Evolutionary conservation across 2,113 vertebrate species (phyloP).

Genomic region (Zeus faber): DNA sequence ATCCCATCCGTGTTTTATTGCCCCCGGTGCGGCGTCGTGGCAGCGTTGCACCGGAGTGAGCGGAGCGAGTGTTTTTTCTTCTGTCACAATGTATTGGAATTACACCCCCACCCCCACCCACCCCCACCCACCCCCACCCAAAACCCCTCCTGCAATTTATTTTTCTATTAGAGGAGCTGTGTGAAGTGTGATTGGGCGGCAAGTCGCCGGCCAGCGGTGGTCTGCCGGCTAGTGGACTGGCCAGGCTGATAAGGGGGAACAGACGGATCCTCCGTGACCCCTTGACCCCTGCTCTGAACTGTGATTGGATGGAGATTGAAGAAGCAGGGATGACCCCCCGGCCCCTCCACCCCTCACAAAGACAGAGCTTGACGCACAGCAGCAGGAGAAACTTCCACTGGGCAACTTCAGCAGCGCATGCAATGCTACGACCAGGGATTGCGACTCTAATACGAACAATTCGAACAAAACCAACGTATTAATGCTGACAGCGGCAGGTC

Average conservation of each 20-base stretch:
- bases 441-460: too few relatives aligned
- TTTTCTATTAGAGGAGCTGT: constrained; percentile 45
- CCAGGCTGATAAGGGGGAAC: constrained; percentile 38
- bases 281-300: neutral
- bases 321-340: constrained; percentile 13
- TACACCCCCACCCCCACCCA: constrained; percentile 11
- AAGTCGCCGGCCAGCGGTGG: constrained; percentile 4
- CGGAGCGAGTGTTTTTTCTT: constrained; percentile 2
- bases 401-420: neutral
- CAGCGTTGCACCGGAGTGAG: constrained; percentile 35
- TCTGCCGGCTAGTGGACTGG: constrained; percentile 23
- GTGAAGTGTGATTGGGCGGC: constrained; percentile 42
- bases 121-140: too few relatives aligned
- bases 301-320: constrained; percentile 29
- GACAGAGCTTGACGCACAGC: neutral
- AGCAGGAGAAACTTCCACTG: neutral
- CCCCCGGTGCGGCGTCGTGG: constrained; percentile 23
- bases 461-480: too few relatives aligned
- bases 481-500: too few relatives aligned
- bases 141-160: too few relatives aligned
- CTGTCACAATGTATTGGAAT: constrained; percentile 27
- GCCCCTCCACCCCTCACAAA: neutral
- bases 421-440: too few relatives aligned
- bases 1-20: constrained; percentile 47
- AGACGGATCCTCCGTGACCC: neutral